Percentiles rank a stretch among this genome's conserved stretches.
These are phyloP conservation scores for Leptogaster cylindrica DNA, from an alignment of 2,888 invertebrate genomes.

Conservation along the genomic window DNA sequence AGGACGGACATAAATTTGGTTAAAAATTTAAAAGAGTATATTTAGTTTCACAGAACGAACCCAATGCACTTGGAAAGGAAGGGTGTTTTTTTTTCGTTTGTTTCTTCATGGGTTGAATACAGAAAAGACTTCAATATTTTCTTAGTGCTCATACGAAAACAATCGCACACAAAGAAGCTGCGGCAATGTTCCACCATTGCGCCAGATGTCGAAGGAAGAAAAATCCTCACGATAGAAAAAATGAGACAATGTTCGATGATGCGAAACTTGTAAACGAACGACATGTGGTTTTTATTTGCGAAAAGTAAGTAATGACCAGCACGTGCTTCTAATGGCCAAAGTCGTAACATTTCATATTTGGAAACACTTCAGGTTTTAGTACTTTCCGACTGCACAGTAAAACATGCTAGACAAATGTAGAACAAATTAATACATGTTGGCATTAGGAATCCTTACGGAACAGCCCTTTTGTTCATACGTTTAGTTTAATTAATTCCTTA, in stretches of 20 bases:
- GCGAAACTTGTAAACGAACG: slow-evolving; percentile 38
- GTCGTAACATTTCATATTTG: slow-evolving; percentile 36
- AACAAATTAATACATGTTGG: too few species aligned
- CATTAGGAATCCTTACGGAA: too few species aligned
- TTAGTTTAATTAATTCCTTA: too few species aligned
- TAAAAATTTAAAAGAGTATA: neutral
- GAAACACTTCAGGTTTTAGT: neutral
- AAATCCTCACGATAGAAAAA: slow-evolving; percentile 1
- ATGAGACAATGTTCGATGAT: slow-evolving; percentile 37
- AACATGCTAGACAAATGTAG: too few species aligned
- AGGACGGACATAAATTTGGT: neutral
- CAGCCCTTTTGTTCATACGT: too few species aligned
- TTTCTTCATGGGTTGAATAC: too few species aligned
- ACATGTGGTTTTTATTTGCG: slow-evolving; percentile 38
- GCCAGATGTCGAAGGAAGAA: neutral
- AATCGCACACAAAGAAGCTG: too few species aligned
- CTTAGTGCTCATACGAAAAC: neutral
- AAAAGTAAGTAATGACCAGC: slow-evolving; percentile 37
- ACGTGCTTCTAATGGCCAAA: slow-evolving; percentile 39
- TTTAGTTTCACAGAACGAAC: neutral
- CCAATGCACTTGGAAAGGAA: slow-evolving; percentile 3
- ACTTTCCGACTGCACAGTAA: too few species aligned
- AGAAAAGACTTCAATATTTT: too few species aligned
- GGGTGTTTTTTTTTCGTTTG: too few species aligned
- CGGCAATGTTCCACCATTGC: neutral